Percentiles rank a stretch among this genome's conserved stretches.
Evolutionary conservation across 2,113 vertebrate genomes (phyloP).

Genomic region (Stictonetta naevosa): DNA sequence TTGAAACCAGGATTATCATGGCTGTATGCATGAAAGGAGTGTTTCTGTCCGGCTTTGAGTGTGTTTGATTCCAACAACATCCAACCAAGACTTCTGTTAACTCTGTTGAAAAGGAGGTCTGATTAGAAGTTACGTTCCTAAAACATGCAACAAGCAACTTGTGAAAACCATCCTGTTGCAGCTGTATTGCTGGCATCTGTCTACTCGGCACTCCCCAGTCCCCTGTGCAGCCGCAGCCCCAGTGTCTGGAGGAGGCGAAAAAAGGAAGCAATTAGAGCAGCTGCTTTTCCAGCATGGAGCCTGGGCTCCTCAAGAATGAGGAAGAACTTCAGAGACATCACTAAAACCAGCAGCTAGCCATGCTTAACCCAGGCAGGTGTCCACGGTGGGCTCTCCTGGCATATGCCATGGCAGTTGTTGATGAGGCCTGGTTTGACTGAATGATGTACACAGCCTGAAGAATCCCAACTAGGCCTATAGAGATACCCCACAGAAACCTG

Average conservation of each 20-base stretch:
- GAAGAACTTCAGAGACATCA: not conserved
- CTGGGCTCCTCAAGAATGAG: not conserved
- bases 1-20: not conserved
- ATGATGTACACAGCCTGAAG: not conserved
- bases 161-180: not conserved
- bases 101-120: not conserved
- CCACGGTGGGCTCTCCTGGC: rapidly evolving
- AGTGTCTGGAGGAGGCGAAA: not conserved
- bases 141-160: rapidly evolving
- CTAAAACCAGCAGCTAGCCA: rapidly evolving
- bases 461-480: not conserved
- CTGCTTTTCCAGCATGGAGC: not conserved
- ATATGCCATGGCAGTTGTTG: not conserved
- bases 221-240: rapidly evolving
- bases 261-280: not conserved
- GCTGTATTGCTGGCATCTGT: not conserved
- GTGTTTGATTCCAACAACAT: not conserved
- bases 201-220: not conserved
- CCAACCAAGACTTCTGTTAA: not conserved
- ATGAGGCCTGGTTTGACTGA: not conserved
- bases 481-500: not conserved
- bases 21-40: not conserved
- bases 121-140: not conserved
- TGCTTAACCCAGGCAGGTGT: not conserved
- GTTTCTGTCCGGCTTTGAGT: not conserved